Evolutionary conservation across 2,797 vertebrate species (phyloP), one percentile per base, ranked within the genome.

Genomic region (Manis pentadactyla): DNA sequence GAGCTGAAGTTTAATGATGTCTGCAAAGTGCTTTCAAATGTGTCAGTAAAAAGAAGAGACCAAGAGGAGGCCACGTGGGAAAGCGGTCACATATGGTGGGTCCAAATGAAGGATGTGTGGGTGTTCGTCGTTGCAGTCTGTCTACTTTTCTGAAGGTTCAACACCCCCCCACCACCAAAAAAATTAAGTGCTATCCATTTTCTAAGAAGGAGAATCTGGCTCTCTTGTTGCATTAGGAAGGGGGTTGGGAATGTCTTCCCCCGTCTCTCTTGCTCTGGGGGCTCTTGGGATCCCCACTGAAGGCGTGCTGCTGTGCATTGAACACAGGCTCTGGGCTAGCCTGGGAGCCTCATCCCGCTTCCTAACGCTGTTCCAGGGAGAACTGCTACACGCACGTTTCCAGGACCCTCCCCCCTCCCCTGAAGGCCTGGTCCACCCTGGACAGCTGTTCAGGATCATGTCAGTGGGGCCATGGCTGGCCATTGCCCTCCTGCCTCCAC

Each of bases 71-170:
- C 39, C 4, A 9, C 0, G 11, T 3, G 57, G 66, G 34, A 42
- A 9, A 4, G 10, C 0, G 0, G 1, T 0, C 3, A 19, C 71
- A 15, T 21, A 25, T 1, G 18, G 31, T 4, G 55, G 46, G 0
- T 21, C 21, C 53, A 0, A 31, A 3, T 7, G 75, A 39, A 34
- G 15, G 34, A 15, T 5, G 3, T 0, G 6, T 19, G 34, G 59
- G 10, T 5, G 14, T 29, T 23, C 13, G 1, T 7, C 4, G 1
- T 3, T 46, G 7, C 13, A 4, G 11, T 27, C 55, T 29, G 64
- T 29, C 73, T 42, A 13, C 13, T 42, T 55, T 55, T 55, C 34
- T 37, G 23, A 17, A 69, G 34, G 39, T n/a, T 82, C 68, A 7
- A 17, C 19, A 1, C 3, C 49, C 14, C 9, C 17, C 37, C 39